Base-by-base conservation (phyloP, 2,888 invertebrate genomes). In the Elysia crispata region DNA sequence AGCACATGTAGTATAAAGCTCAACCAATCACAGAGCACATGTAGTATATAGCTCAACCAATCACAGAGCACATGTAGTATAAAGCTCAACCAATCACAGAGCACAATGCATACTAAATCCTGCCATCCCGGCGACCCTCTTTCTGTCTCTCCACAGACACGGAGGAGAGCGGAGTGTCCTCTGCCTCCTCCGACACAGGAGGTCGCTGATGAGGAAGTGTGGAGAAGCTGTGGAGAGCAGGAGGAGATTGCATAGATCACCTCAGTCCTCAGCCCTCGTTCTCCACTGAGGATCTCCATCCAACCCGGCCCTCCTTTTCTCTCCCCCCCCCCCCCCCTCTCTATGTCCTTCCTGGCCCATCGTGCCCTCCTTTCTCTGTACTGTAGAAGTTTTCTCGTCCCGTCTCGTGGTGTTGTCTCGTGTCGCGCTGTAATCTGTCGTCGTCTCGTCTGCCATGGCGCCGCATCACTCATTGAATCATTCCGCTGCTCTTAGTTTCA, bases 111-210 rank as follows among this genome's bases (percentile, higher is more conserved):
- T 64, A 50, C 54, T 78, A 72, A 78, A 31, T 25, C 18, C 8
- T 64, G 41, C 41, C 41, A 6, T 11, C 41, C 41, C 5, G 31
- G 28, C 67, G 73, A 72, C 80, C 81, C 83, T 80, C 81, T 62
- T 82, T 83, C 83, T 83, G 67, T 85, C 79, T 83, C 83, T 85
- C 82, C 83, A 83, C 86, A 87, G 84, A 86, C 82, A 76, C 85
- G 85, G 83, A 82, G 69, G 81, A 70, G 62, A 41, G 72, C 83
- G 64, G 70, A 11, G 5, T 41, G 41, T 41, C 41, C 41, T 41
- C 41, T 41, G 3, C 41, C 76, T 79, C 76, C 30, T 49, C 77
- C 60, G 76, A 81, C 23, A 60, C 70, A 25, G 76, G 80, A 70
- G 33, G 67, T 57, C 76, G 64, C 76, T 72, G 67, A 70, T 60